Evolutionary conservation across 2,797 vertebrate species (phyloP).

Genomic region (Naso thynnoides): DNA sequence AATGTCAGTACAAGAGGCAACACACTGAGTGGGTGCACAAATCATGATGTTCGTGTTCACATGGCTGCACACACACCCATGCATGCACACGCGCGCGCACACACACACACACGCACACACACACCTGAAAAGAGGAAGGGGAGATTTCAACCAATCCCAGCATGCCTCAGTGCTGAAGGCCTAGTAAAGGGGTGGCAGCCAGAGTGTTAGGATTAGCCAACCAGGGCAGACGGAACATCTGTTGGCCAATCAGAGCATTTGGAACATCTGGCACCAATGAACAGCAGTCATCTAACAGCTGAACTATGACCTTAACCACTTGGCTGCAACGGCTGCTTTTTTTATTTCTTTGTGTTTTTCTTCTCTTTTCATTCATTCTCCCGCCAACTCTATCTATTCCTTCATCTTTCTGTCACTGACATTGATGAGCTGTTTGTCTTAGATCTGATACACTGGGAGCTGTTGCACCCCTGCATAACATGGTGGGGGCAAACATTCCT

Average conservation of each 20-base stretch:
- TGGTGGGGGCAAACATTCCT: conserved; percentile 32
- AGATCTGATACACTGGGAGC: conserved; percentile 17
- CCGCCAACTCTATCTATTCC: neutral
- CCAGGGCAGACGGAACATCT: conserved; percentile 70
- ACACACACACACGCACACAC: conserved; percentile 31
- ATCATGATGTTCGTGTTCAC: neutral
- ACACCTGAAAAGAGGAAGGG: conserved; percentile 54
- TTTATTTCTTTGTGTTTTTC: neutral
- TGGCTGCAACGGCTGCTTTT: conserved; percentile 24
- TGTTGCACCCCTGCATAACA: conserved; percentile 9
- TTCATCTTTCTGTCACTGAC: neutral
- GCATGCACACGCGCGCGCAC: conserved; percentile 18
- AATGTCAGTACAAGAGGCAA: conserved; percentile 16
- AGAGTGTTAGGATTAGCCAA: conserved; percentile 54
- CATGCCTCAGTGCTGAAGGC: conserved; percentile 32
- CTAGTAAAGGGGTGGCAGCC: conserved; percentile 38
- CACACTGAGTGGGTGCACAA: conserved; percentile 14
- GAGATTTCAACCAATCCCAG: conserved; percentile 47
- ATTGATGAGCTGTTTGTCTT: conserved; percentile 9
- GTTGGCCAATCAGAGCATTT: conserved; percentile 70
- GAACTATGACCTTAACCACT: conserved; percentile 71
- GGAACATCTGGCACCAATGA: conserved; percentile 77
- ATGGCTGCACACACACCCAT: conserved; percentile 6
- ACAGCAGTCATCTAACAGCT: conserved; percentile 46
- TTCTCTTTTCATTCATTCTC: neutral